A percentile compares a stretch with the other conserved stretches of the same genome.
phyloP scores from a whole-genome alignment of 1,140 invertebrate species.

The Drosophila ogumai region DNA sequence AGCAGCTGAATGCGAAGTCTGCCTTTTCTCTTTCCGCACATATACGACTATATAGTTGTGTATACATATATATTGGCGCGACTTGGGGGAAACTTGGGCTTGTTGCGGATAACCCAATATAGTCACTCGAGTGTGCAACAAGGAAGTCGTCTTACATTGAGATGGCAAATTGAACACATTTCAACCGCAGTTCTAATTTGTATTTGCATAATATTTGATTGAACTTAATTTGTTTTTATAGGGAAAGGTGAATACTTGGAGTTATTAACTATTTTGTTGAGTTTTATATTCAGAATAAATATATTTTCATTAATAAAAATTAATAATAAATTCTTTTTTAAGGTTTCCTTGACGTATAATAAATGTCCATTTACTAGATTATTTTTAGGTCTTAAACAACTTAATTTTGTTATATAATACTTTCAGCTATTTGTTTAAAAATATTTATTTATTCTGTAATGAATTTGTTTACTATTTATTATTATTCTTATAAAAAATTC shows the following conservation, averaged over 20 bases:
- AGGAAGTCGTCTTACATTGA: neutral
- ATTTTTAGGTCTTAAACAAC: no score
- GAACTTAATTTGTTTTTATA: neutral
- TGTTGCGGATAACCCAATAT: slow-evolving; percentile 29
- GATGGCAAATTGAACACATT: slow-evolving; percentile 4
- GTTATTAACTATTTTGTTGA: no score
- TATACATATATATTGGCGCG: neutral
- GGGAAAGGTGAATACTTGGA: neutral
- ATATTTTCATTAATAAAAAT: no score
- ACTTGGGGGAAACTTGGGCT: slow-evolving; percentile 29
- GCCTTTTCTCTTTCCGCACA: slow-evolving; percentile 31
- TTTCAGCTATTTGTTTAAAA: no score
- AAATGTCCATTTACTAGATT: no score
- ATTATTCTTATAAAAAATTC: neutral
- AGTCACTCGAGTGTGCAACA: slow-evolving; percentile 8
- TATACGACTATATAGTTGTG: neutral
- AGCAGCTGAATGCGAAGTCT: slow-evolving; percentile 31
- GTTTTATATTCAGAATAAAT: no score
- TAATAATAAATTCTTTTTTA: no score
- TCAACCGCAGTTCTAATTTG: neutral
- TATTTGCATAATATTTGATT: neutral
- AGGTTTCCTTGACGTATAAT: no score
- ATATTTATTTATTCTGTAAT: no score
- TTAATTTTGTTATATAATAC: no score
- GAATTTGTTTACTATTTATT: neutral